Percentiles rank a stretch among this genome's conserved stretches.
These are phyloP conservation scores for Anoncus sp. DNA, from an alignment of 2,888 invertebrate species.

Conservation along the genomic window DNA sequence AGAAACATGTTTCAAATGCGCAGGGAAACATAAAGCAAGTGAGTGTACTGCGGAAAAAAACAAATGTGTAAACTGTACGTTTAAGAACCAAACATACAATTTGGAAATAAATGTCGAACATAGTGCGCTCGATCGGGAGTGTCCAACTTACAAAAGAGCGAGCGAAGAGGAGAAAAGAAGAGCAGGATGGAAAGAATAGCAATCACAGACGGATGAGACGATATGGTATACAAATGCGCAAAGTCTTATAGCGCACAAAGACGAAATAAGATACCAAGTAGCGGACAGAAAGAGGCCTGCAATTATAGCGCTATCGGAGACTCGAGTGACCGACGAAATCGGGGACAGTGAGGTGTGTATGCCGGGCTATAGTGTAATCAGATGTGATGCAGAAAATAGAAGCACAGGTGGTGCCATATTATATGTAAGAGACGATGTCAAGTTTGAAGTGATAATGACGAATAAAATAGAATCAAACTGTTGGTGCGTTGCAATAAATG, in stretches of 20 bases:
- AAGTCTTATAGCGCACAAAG: slow-evolving; percentile 33
- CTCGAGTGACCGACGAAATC: slow-evolving; percentile 41
- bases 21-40: too few relatives aligned
- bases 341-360: slow-evolving; percentile 36
- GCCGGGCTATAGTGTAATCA: slow-evolving; percentile 42
- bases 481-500: slow-evolving; percentile 39
- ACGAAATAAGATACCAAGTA: slow-evolving; percentile 46
- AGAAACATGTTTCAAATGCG: too few relatives aligned
- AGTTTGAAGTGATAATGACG: slow-evolving; percentile 34
- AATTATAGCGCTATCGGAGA: slow-evolving; percentile 52
- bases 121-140: too few relatives aligned
- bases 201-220: slow-evolving; percentile 3
- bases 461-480: slow-evolving; percentile 40
- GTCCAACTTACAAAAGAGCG: too few relatives aligned
- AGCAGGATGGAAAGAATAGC: too few relatives aligned
- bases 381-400: slow-evolving; percentile 55
- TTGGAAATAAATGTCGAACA: too few relatives aligned
- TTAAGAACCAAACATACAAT: too few relatives aligned
- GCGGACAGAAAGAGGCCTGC: slow-evolving; percentile 24
- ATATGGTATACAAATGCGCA: too few relatives aligned
- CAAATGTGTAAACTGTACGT: too few relatives aligned
- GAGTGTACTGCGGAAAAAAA: too few relatives aligned
- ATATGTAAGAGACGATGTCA: slow-evolving; percentile 48
- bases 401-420: slow-evolving; percentile 53
- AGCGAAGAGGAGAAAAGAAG: too few relatives aligned